These are phyloP conservation scores for Phaethornis superciliosus DNA, from an alignment of 2,113 vertebrate genomes.

Conservation along the genomic window DNA sequence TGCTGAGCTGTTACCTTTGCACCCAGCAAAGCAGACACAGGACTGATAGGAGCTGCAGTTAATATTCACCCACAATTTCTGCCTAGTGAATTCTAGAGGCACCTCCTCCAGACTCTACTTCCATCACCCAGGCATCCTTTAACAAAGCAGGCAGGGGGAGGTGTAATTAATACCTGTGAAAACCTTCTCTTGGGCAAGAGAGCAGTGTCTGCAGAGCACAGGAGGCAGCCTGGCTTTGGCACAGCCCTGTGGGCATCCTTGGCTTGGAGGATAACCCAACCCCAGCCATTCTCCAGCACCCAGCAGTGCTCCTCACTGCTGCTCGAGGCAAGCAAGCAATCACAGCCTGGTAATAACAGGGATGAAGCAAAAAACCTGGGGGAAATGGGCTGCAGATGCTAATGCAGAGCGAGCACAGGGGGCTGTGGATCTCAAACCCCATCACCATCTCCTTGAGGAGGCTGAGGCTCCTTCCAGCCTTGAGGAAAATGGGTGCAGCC, in stretches of 20 bases:
- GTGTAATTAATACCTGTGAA: not conserved
- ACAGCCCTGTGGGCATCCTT: not conserved
- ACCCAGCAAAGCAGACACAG: not conserved
- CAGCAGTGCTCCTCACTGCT: not conserved
- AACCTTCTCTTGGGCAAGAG: not conserved
- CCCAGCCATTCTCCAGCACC: not conserved
- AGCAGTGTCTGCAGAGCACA: not conserved
- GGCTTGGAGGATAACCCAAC: not conserved
- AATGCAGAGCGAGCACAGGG: not conserved
- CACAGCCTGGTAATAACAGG: not conserved
- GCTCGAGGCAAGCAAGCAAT: not conserved
- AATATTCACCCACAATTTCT: not conserved
- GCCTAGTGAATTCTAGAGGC: not conserved
- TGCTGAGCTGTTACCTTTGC: not conserved
- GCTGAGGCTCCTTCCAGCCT: not conserved
- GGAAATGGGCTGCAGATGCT: not conserved
- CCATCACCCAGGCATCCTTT: not conserved
- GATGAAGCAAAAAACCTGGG: not conserved
- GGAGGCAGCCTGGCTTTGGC: not conserved
- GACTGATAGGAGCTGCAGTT: not conserved
- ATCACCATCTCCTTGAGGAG: not conserved
- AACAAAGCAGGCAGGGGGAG: not conserved
- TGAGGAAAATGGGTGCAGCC: fast-evolving
- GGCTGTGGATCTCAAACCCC: not conserved
- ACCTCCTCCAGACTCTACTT: not conserved